A percentile compares a stretch with the other conserved stretches of the same genome.
Conservation (phyloP, 2,797 vertebrate species). For the Poecile montanus region DNA sequence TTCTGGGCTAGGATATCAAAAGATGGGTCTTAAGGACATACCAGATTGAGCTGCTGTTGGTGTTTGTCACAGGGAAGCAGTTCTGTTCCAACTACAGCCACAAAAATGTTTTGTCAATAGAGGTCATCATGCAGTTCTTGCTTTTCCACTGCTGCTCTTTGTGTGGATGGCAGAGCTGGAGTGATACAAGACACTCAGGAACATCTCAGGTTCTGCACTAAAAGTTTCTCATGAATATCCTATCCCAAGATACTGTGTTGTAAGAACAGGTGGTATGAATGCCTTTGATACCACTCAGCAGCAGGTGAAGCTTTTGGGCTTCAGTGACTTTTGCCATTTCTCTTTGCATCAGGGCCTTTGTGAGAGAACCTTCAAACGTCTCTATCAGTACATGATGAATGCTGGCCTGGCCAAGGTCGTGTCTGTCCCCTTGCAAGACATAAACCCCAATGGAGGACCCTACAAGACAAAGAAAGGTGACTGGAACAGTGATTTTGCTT, state of each 20-base stretch:
- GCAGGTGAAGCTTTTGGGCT: background rate
- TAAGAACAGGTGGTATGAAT: background rate
- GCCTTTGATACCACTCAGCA: background rate
- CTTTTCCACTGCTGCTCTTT: background rate
- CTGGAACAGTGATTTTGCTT: background rate
- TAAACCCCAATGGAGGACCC: conserved; percentile 83
- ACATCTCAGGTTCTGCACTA: background rate
- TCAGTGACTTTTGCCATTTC: background rate
- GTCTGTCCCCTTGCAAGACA: conserved; percentile 82
- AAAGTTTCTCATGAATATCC: background rate
- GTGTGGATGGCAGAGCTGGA: background rate
- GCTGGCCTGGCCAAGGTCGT: conserved; percentile 84
- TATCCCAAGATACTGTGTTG: background rate
- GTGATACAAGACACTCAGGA: background rate
- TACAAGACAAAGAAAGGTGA: conserved; percentile 89
- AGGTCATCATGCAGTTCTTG: background rate
- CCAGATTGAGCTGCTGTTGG: background rate
- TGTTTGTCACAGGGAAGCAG: background rate
- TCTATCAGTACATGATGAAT: conserved; percentile 87
- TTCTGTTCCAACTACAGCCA: background rate
- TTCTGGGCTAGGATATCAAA: background rate
- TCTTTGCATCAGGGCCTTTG: conserved; percentile 77
- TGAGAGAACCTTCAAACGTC: conserved; percentile 84
- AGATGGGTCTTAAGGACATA: background rate
- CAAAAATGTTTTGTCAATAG: background rate